These are phyloP conservation scores for Dasysyrphus albostriatus DNA, from an alignment of 2,888 invertebrate genomes.

Conservation along the genomic window DNA sequence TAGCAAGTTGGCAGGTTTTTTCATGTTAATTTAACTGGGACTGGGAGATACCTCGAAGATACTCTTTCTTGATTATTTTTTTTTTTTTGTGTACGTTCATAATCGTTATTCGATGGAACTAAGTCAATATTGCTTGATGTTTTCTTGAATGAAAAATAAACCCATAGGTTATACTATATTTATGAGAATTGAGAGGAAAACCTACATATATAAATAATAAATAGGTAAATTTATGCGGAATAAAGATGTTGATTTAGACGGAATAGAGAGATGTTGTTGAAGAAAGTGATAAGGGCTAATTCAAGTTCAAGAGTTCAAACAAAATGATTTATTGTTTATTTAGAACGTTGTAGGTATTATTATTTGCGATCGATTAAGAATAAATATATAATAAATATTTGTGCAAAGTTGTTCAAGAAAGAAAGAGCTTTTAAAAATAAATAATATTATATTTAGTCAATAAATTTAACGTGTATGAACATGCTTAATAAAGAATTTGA, in stretches of 20 bases:
- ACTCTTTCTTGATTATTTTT: neutral
- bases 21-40: slow-evolving; percentile 7
- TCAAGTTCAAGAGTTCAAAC: slow-evolving; percentile 11
- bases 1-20: slow-evolving; percentile 1
- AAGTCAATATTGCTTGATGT: neutral
- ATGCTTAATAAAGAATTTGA: neutral
- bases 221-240: slow-evolving; percentile 9
- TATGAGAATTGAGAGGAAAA: neutral
- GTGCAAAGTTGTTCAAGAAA: neutral
- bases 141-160: slow-evolving; percentile 13
- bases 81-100: neutral
- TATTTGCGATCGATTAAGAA: neutral
- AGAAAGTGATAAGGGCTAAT: neutral
- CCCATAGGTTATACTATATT: too few relatives aligned
- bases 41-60: slow-evolving; percentile 13
- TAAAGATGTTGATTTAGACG: slow-evolving; percentile 19
- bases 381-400: slow-evolving; percentile 1
- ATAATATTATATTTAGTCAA: neutral
- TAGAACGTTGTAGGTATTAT: slow-evolving; percentile 5
- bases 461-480: neutral
- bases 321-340: slow-evolving; percentile 1
- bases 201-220: neutral
- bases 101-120: neutral
- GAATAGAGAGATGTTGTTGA: slow-evolving; percentile 6
- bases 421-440: neutral